Evolutionary conservation across 2,797 vertebrate genomes (phyloP), one percentile per base, ranked within the genome.

Genomic region (Champsocephalus esox): DNA sequence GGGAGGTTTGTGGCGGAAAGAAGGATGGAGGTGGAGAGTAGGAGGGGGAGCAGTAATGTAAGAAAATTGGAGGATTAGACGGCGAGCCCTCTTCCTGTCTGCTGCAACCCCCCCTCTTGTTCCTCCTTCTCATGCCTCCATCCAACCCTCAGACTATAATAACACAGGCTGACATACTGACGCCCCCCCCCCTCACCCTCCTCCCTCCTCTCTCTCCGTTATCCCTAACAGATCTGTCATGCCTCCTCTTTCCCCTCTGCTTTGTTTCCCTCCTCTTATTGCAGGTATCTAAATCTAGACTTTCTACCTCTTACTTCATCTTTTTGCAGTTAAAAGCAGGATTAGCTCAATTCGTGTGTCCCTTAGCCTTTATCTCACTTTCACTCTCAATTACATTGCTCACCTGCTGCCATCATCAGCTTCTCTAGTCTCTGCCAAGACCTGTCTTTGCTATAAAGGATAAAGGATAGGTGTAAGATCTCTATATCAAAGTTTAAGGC

Each of bases 31-130:
- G 72, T 59, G 82, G 83, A 80, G 72, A 81, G 79, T 68, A 73
- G 83, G 82, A 75, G 78, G 89, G 83, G 83, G 84, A 76, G 80
- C 71, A 75, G 89, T 93, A 93, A 93, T 92, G 92, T 93, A 91
- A 90, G 89, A 91, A 93, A 93, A 93, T 93, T 94, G 93, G 86
- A 89, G 90, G 91, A 93, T 93, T 93, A 94, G 90, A 94, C 88
- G 91, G 88, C 90, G 88, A 89, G 90, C 79, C 87, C 89, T 93
- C 88, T 94, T 94, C 92, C 93, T 93, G 93, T 93, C 93, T 92
- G 84, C 87, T 81, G 77, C 84, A 84, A 60, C 73, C 77, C 73
- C 50, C 60, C 69, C 80, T 61, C 73, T 79, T 59, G 73, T 64
- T 80, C 83, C 81, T 80, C 79, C 77, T 80, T 85, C 84, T 81